These are phyloP conservation scores for Polyploca ridens DNA, from an alignment of 2,888 invertebrate genomes.

Conservation along the genomic window DNA sequence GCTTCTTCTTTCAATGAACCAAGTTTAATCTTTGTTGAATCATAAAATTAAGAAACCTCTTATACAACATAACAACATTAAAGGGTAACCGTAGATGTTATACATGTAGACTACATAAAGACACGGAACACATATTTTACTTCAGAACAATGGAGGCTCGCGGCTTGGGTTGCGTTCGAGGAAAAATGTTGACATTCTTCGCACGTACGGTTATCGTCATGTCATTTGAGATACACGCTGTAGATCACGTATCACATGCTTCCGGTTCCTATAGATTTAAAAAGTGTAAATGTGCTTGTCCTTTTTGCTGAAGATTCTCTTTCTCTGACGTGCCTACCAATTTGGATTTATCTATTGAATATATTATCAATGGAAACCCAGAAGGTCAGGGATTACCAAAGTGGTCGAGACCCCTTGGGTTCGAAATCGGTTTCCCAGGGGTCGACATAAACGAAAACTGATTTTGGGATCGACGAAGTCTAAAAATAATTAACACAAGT, in stretches of 20 bases:
- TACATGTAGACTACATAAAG: neutral
- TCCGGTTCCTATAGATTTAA: neutral
- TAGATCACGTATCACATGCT: slow-evolving; percentile 7
- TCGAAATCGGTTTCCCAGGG: too few relatives aligned
- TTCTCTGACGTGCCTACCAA: too few relatives aligned
- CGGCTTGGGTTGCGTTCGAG: slow-evolving; percentile 5
- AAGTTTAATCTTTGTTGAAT: too few relatives aligned
- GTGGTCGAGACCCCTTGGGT: too few relatives aligned
- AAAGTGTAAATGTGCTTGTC: neutral
- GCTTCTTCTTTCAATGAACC: too few relatives aligned
- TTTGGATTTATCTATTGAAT: too few relatives aligned
- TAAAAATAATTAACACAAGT: too few relatives aligned
- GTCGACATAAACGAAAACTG: too few relatives aligned
- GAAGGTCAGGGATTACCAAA: too few relatives aligned
- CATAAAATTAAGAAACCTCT: neutral
- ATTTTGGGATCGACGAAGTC: too few relatives aligned
- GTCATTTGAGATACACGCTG: slow-evolving; percentile 13
- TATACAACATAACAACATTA: neutral
- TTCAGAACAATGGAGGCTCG: neutral
- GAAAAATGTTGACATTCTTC: slow-evolving; percentile 18
- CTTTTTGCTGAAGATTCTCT: neutral
- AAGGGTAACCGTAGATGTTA: neutral
- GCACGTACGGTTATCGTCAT: slow-evolving; percentile 13
- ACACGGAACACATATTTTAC: neutral
- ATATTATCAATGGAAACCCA: too few relatives aligned